Conservation (phyloP, 2,888 invertebrate species). For the Thera britannica region DNA sequence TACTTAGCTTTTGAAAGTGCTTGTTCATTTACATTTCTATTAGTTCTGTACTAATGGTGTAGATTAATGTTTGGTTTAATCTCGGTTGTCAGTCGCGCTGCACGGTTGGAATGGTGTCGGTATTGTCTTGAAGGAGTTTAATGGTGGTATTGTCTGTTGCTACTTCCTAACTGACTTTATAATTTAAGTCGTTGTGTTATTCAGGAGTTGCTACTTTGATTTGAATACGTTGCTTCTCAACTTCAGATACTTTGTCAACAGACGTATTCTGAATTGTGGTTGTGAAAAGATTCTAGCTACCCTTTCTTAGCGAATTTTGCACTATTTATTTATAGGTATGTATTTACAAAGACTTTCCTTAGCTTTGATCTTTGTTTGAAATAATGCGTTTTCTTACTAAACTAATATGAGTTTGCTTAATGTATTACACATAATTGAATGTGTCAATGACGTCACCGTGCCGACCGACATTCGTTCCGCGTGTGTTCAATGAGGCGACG, state of each 20-base stretch:
- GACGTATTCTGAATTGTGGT: background rate
- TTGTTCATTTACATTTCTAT: constrained; percentile 53
- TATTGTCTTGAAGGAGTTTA: constrained; percentile 27
- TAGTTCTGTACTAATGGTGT: constrained; percentile 41
- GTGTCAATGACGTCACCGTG: constrained; percentile 20
- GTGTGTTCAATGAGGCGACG: constrained; percentile 47
- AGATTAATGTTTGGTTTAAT: constrained; percentile 48
- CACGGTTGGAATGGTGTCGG: constrained; percentile 31
- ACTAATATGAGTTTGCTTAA: background rate
- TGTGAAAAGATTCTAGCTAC: background rate
- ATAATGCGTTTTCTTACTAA: background rate
- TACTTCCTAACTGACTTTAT: constrained; percentile 9
- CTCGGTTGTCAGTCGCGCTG: constrained; percentile 38
- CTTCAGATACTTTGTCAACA: background rate
- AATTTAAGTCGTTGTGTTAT: constrained; percentile 5
- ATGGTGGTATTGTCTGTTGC: constrained; percentile 22
- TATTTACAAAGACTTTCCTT: background rate
- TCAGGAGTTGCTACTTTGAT: background rate
- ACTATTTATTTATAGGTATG: too few relatives aligned
- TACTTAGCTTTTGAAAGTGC: constrained; percentile 44
- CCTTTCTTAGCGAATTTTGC: too few relatives aligned
- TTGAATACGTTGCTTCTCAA: background rate
- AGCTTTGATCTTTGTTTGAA: background rate
- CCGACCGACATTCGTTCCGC: constrained; percentile 46
- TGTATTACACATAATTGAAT: background rate